phyloP scores from a whole-genome alignment of 2,113 vertebrate species.

The Murina feae region DNA sequence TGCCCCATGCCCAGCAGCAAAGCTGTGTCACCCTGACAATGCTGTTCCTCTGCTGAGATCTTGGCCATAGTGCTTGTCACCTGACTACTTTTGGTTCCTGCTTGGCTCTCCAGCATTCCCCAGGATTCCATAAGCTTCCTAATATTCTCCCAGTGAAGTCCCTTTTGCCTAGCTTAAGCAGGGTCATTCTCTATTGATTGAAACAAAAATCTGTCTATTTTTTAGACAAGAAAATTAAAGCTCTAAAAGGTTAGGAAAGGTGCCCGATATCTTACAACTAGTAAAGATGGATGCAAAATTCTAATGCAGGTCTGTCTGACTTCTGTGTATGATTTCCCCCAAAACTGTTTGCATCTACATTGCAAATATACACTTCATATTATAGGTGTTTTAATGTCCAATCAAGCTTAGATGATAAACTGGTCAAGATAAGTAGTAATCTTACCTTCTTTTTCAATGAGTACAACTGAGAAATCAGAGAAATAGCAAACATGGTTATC shows the following conservation, averaged over 20 bases:
- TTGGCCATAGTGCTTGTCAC: not conserved
- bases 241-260: not conserved
- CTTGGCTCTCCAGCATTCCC: not conserved
- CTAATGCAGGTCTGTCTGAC: not conserved
- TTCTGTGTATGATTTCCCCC: not conserved
- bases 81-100: not conserved
- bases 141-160: not conserved
- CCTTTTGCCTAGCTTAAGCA: not conserved
- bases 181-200: not conserved
- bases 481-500: not conserved
- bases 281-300: not conserved
- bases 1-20: not conserved
- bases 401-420: not conserved
- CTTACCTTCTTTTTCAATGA: not conserved
- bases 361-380: not conserved
- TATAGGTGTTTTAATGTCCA: not conserved
- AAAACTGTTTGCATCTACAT: not conserved
- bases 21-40: constrained; percentile 45
- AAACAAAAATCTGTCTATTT: not conserved
- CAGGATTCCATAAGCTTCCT: not conserved
- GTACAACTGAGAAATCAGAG: not conserved
- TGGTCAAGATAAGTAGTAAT: not conserved
- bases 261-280: not conserved
- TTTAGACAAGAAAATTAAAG: not conserved
- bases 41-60: not conserved